Conservation (phyloP, 2,113 vertebrate species). For the Tragelaphus buxtoni region DNA sequence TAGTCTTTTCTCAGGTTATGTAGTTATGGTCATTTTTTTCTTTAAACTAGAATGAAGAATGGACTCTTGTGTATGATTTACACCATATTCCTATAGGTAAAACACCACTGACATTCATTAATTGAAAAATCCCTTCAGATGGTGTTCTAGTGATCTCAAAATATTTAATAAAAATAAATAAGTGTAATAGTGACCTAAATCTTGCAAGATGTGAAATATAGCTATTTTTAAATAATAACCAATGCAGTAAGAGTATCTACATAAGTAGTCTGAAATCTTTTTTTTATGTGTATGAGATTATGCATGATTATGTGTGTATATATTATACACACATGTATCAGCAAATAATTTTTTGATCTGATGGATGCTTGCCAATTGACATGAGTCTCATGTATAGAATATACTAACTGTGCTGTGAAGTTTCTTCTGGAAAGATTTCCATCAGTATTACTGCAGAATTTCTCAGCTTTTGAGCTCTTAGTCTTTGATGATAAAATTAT, state of each 20-base stretch:
- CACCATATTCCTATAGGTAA: background rate
- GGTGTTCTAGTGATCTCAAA: slow-evolving; percentile 29
- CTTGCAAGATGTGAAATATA: background rate
- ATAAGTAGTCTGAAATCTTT: slow-evolving; percentile 9
- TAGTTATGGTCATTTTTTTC: background rate
- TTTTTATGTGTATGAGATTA: background rate
- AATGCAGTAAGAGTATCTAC: background rate
- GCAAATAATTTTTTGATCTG: background rate
- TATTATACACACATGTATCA: background rate
- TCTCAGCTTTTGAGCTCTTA: background rate
- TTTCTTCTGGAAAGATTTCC: background rate
- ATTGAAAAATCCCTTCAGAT: slow-evolving; percentile 24
- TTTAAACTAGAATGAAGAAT: background rate
- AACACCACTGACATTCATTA: background rate
- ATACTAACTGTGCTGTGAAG: background rate
- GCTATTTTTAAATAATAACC: background rate
- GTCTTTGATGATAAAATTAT: background rate
- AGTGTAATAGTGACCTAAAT: background rate
- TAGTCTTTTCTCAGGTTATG: background rate
- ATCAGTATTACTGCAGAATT: background rate
- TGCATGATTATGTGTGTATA: background rate
- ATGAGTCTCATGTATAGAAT: background rate
- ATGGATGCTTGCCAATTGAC: background rate
- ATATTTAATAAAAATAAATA: slow-evolving; percentile 34
- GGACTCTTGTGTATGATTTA: background rate